A percentile compares a stretch with the other conserved stretches of the same genome.
These are phyloP conservation scores for Malachius bipustulatus DNA, from an alignment of 2,888 invertebrate genomes.

Conservation along the genomic window DNA sequence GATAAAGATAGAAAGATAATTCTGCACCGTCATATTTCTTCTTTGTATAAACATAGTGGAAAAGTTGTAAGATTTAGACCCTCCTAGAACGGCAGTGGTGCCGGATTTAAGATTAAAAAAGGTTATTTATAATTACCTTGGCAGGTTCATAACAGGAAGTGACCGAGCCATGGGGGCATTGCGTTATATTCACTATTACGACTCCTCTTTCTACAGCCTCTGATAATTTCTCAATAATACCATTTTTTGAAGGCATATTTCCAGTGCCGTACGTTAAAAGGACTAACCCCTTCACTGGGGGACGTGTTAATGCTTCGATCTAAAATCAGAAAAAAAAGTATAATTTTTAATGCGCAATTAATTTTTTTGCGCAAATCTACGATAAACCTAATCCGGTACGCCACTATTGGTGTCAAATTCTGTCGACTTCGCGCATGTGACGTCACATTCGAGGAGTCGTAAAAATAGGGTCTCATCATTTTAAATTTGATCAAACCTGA, in stretches of 20 bases:
- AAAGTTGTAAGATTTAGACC: no score
- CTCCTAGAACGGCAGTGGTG: no score
- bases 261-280: conserved; percentile 89
- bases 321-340: conserved; percentile 18
- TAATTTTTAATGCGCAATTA: not conserved
- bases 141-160: conserved; percentile 72
- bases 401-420: no score
- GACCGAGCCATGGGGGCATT: conserved; percentile 77
- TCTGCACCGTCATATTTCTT: no score
- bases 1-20: no score
- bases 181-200: conserved; percentile 84
- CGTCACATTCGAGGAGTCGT: no score
- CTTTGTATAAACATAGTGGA: no score
- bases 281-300: conserved; percentile 68
- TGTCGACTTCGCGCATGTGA: no score
- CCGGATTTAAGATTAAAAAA: no score
- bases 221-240: conserved; percentile 60
- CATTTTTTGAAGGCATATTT: conserved; percentile 80
- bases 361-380: not conserved
- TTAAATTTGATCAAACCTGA: no score
- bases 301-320: conserved; percentile 56
- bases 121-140: conserved; percentile 46
- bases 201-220: conserved; percentile 65
- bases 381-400: no score
- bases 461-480: no score